A percentile compares a stretch with the other conserved stretches of the same genome.
Conservation (phyloP, 2,888 invertebrate species). For the Cataglyphis albicans region DNA sequence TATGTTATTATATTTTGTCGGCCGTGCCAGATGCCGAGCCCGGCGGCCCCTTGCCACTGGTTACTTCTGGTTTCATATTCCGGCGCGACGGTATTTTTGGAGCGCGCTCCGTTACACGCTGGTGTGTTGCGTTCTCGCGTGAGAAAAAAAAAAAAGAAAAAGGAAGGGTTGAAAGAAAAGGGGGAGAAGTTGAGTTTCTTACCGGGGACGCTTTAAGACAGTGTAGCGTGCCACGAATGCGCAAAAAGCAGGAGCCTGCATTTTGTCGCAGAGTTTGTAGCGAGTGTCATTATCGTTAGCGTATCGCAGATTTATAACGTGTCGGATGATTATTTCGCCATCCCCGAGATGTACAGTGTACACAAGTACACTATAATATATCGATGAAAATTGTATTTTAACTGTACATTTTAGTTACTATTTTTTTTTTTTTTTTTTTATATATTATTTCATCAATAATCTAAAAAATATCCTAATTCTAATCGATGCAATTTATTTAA, state of each 20-base stretch:
- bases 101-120: slow-evolving; percentile 55
- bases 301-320: not conserved
- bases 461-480: not conserved
- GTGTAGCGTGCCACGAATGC: slow-evolving; percentile 33
- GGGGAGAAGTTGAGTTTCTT: slow-evolving; percentile 66
- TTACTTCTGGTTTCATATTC: slow-evolving; percentile 82
- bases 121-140: slow-evolving; percentile 33
- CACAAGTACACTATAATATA: not conserved
- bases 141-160: slow-evolving; percentile 57
- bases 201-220: slow-evolving; percentile 24
- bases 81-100: slow-evolving; percentile 80
- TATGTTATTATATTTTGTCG: slow-evolving; percentile 82
- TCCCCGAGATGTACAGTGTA: not conserved
- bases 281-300: slow-evolving; percentile 24
- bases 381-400: not conserved
- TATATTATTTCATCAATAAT: too few relatives aligned
- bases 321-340: not conserved
- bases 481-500: not conserved
- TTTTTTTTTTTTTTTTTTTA: too few relatives aligned
- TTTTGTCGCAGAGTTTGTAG: slow-evolving; percentile 4
- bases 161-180: slow-evolving; percentile 68
- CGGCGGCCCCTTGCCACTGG: slow-evolving; percentile 69
- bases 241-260: slow-evolving; percentile 32
- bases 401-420: not conserved
- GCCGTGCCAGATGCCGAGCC: slow-evolving; percentile 80